Percentiles rank a stretch among this genome's conserved stretches.
Conservation (phyloP, 1,140 invertebrate genomes). For the Bombus sibiricus region DNA sequence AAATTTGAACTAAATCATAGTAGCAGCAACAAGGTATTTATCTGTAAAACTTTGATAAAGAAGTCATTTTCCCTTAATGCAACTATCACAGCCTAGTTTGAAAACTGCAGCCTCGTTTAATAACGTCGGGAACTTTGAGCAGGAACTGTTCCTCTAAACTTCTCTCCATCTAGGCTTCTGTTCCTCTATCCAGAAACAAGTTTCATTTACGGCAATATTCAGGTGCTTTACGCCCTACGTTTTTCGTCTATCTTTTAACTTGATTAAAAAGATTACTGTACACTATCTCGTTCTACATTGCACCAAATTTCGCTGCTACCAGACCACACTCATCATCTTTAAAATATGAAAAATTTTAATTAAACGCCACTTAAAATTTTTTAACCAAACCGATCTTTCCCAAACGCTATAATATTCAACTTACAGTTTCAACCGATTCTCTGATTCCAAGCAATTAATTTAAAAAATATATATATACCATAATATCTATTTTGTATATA, state of each 20-base stretch:
- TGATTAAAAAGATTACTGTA: not conserved
- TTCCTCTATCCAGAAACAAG: not conserved
- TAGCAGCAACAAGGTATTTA: not conserved
- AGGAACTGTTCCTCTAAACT: not conserved
- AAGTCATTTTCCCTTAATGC: not conserved
- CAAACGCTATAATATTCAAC: not conserved
- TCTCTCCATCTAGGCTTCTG: not conserved
- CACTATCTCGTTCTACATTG: too few relatives aligned
- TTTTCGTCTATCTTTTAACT: too few relatives aligned
- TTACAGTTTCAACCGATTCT: too few relatives aligned
- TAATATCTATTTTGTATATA: too few relatives aligned
- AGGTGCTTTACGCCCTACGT: not conserved
- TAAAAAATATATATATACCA: not conserved
- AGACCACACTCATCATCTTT: too few relatives aligned
- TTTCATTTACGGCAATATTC: not conserved
- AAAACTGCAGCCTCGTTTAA: constrained; percentile 8
- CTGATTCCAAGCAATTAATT: not conserved
- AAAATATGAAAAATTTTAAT: too few relatives aligned
- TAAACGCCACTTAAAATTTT: too few relatives aligned
- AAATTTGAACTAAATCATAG: not conserved
- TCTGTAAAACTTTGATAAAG: constrained; percentile 8
- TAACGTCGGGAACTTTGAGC: constrained; percentile 3
- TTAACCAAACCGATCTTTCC: too few relatives aligned
- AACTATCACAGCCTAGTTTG: not conserved
- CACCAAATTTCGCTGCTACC: too few relatives aligned